Conservation (phyloP, 2,888 invertebrate genomes). For the Pandemis heparana region DNA sequence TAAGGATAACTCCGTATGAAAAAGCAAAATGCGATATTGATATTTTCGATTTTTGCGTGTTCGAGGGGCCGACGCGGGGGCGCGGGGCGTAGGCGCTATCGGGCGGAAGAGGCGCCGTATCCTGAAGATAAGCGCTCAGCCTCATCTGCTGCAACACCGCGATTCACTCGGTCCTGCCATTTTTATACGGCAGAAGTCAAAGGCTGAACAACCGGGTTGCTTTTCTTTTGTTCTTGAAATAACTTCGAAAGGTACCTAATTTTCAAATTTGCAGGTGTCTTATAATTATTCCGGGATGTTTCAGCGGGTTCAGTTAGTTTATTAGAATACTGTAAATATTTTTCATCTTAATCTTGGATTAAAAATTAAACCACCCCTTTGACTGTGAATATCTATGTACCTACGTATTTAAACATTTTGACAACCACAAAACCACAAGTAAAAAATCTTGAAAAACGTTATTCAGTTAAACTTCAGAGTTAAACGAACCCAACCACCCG, state of each 20-base stretch:
- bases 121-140: conserved; percentile 71
- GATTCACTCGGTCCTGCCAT: conserved; percentile 44
- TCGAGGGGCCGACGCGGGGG: conserved; percentile 45
- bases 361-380: no score
- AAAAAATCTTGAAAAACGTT: no score
- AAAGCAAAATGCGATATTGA: not conserved
- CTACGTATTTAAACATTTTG: no score
- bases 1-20: not conserved
- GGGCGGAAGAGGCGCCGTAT: conserved; percentile 58
- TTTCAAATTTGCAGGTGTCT: no score
- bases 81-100: conserved; percentile 60
- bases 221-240: not conserved
- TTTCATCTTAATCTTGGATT: no score
- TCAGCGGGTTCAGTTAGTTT: no score
- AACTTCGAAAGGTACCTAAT: not conserved
- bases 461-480: no score
- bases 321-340: no score
- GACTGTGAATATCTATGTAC: no score
- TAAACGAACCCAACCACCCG: no score
- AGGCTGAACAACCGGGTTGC: not conserved
- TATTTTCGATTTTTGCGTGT: conserved; percentile 32
- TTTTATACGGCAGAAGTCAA: not conserved
- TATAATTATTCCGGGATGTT: no score
- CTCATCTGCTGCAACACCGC: conserved; percentile 57
- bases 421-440: no score